Conservation (phyloP, 2,888 invertebrate species). For the Anorthoa munda region DNA sequence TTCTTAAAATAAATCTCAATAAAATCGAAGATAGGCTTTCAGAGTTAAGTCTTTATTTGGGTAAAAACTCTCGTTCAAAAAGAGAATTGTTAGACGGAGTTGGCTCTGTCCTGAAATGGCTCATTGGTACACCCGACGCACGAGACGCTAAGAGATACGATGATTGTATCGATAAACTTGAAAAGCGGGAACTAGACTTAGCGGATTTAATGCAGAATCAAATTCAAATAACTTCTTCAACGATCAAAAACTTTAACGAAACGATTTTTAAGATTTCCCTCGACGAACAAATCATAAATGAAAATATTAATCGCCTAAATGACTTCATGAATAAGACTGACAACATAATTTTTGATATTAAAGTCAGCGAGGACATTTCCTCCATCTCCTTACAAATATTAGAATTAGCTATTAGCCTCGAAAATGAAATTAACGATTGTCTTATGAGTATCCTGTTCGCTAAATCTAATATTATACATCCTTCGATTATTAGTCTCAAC, state of each 20-base stretch:
- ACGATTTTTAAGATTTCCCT: background rate
- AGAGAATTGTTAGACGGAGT: too few species aligned
- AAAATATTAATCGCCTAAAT: background rate
- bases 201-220: background rate
- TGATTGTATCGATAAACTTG: too few species aligned
- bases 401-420: background rate
- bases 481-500: background rate
- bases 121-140: too few species aligned
- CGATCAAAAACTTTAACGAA: background rate
- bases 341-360: background rate
- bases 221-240: background rate
- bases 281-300: background rate
- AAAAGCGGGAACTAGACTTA: too few species aligned
- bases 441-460: background rate
- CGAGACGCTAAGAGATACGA: too few species aligned
- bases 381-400: background rate
- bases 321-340: background rate
- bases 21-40: too few species aligned
- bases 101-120: too few species aligned
- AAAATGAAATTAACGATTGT: background rate
- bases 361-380: background rate
- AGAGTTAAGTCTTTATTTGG: too few species aligned
- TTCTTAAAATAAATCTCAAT: too few species aligned
- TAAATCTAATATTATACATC: background rate
- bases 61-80: too few species aligned